Conservation (phyloP, 1,140 invertebrate genomes). For the Rhopalosiphum padi region DNA sequence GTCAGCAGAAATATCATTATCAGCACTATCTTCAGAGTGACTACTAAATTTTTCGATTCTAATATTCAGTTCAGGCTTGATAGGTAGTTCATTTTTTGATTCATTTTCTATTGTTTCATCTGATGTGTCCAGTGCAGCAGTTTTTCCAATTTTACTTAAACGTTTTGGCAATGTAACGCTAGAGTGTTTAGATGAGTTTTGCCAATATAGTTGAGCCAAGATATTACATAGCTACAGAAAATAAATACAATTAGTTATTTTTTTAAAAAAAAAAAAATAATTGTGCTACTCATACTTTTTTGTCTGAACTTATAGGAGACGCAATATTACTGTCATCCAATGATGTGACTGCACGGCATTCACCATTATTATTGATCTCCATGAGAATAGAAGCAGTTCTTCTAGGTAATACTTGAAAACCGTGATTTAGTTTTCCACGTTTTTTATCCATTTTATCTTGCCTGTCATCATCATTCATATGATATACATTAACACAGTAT, state of each 20-base stretch:
- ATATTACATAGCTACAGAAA: conserved; percentile 24
- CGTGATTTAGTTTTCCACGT: neutral
- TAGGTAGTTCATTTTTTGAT: neutral
- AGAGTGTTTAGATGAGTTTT: conserved; percentile 23
- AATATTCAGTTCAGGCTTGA: conserved; percentile 20
- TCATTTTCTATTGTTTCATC: conserved; percentile 53
- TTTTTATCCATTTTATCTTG: neutral
- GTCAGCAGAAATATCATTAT: conserved; percentile 62
- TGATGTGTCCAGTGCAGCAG: conserved; percentile 57
- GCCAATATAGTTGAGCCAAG: conserved; percentile 39
- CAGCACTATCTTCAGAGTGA: conserved; percentile 55
- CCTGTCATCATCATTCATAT: conserved; percentile 43
- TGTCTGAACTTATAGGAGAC: conserved; percentile 45
- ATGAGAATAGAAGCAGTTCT: conserved; percentile 47
- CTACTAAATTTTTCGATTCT: conserved; percentile 50
- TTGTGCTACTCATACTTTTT: neutral
- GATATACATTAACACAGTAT: conserved; percentile 52
- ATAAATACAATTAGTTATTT: neutral
- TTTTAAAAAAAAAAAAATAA: neutral
- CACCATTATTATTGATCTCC: conserved; percentile 47
- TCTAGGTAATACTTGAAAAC: conserved; percentile 16
- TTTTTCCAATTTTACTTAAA: conserved; percentile 59
- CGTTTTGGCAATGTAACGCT: conserved; percentile 32
- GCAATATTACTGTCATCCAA: conserved; percentile 52
- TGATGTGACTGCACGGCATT: conserved; percentile 32